A percentile compares a stretch with the other conserved stretches of the same genome.
Conservation (phyloP, 1,140 invertebrate species). For the Paralvinella palmiformis region DNA sequence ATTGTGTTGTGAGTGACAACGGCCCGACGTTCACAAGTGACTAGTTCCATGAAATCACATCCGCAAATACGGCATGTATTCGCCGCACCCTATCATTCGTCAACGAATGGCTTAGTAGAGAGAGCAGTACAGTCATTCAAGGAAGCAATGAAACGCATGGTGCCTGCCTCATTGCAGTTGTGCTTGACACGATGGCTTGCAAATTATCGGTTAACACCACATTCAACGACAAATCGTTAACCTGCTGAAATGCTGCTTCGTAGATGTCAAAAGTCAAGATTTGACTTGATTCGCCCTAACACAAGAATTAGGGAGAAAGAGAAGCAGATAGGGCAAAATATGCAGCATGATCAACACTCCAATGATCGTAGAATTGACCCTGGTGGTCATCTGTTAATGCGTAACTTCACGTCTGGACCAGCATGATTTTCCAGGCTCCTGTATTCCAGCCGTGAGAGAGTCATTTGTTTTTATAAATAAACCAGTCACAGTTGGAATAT, state of each 20-base stretch:
- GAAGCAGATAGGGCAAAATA: background rate
- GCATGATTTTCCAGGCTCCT: background rate
- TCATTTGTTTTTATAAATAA: too few relatives aligned
- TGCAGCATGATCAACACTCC: constrained; percentile 5
- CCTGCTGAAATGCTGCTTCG: constrained; percentile 2
- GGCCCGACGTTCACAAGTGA: constrained; percentile 46
- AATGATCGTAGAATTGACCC: background rate
- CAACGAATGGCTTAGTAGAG: too few relatives aligned
- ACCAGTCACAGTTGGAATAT: too few relatives aligned
- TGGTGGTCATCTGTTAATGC: background rate
- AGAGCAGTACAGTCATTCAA: too few relatives aligned
- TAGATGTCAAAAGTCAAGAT: constrained; percentile 7
- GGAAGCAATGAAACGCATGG: too few relatives aligned
- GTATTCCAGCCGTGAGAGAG: too few relatives aligned
- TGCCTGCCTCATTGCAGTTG: background rate
- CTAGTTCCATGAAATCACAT: too few relatives aligned
- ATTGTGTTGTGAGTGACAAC: constrained; percentile 48
- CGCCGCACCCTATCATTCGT: too few relatives aligned
- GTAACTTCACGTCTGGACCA: background rate
- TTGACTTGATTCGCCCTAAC: constrained; percentile 3
- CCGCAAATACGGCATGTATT: too few relatives aligned
- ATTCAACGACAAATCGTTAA: background rate
- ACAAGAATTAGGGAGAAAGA: background rate
- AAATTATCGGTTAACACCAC: constrained; percentile 3
- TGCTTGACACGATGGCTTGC: constrained; percentile 2